Percentiles rank a stretch among this genome's conserved stretches.
Conservation (phyloP, 2,888 invertebrate genomes). For the Coelinius sp. region DNA sequence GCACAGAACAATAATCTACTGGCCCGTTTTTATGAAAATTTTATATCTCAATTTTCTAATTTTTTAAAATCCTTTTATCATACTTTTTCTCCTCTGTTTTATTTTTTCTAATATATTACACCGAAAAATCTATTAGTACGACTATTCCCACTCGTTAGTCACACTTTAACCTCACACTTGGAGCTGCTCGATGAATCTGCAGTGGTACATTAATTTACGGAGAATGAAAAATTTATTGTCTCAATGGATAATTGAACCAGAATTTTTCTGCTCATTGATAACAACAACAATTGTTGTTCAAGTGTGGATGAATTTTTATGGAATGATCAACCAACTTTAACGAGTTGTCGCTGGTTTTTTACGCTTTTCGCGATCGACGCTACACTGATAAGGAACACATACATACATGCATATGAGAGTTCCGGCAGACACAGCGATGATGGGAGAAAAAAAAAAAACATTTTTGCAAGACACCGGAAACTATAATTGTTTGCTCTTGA, state of each 20-base stretch:
- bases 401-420: background rate
- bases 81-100: background rate
- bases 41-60: background rate
- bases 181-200: background rate
- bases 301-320: background rate
- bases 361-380: conserved; percentile 6
- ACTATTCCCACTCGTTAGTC: background rate
- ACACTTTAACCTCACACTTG: conserved; percentile 10
- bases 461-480: background rate
- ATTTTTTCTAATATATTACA: background rate
- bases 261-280: background rate
- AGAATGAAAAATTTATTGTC: background rate
- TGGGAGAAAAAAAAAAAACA: background rate
- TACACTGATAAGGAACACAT: conserved; percentile 1
- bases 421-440: background rate
- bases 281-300: background rate
- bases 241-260: too few species aligned
- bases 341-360: background rate
- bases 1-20: background rate
- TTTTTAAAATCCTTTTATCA: background rate
- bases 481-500: too few species aligned
- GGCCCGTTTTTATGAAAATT: conserved; percentile 2
- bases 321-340: background rate
- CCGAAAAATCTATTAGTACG: background rate
- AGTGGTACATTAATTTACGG: background rate